A percentile compares a stretch with the other conserved stretches of the same genome.
These are phyloP conservation scores for Microplitis mediator DNA, from an alignment of 1,140 invertebrate species.

Conservation along the genomic window DNA sequence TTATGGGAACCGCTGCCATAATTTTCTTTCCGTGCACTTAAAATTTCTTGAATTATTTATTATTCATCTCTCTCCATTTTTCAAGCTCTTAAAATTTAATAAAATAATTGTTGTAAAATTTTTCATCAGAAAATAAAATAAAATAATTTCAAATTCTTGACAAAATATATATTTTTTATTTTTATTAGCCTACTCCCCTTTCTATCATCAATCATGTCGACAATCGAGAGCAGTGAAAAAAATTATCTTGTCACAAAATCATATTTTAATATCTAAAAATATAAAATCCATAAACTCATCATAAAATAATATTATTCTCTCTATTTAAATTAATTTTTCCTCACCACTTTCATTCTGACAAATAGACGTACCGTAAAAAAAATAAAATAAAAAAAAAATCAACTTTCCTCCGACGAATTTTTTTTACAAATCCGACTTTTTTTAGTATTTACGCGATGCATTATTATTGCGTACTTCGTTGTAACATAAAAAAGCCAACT, in stretches of 20 bases:
- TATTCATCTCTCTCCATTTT: background rate
- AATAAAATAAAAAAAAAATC: background rate
- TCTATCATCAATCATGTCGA: too few relatives aligned
- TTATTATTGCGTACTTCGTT: background rate
- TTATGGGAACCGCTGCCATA: too few relatives aligned
- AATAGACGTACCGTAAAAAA: background rate
- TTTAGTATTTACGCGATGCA: background rate
- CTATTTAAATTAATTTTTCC: background rate
- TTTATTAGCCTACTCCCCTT: too few relatives aligned
- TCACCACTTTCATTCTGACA: background rate
- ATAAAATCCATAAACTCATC: background rate
- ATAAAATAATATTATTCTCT: background rate
- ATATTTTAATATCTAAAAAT: background rate
- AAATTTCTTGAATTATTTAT: background rate
- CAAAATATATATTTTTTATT: too few relatives aligned
- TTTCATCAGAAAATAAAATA: too few relatives aligned
- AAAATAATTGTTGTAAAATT: too few relatives aligned
- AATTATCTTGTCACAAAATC: too few relatives aligned
- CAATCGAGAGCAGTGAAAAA: too few relatives aligned
- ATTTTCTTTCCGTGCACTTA: too few relatives aligned
- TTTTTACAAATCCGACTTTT: background rate
- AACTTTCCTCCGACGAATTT: too few relatives aligned
- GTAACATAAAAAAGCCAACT: background rate
- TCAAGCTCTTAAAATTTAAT: too few relatives aligned
- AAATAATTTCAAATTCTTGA: too few relatives aligned